Percentiles rank a stretch among this genome's conserved stretches.
Conservation (phyloP, 1,140 invertebrate genomes). For the Drosophila pandora region DNA sequence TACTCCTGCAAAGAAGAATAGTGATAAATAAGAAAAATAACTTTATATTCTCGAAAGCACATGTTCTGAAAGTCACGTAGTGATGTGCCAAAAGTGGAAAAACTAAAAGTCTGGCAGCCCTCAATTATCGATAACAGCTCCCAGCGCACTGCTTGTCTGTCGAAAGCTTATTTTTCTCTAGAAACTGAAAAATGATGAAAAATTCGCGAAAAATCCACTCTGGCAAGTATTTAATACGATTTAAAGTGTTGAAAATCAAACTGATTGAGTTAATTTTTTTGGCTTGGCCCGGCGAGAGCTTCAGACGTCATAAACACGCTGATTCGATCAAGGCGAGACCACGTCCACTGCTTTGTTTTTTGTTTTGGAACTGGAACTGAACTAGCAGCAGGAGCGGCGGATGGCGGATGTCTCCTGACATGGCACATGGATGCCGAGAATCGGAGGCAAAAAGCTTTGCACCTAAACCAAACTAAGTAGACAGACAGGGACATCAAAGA, state of each 20-base stretch:
- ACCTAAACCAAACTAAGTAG: constrained; percentile 44
- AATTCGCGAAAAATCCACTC: too few relatives aligned
- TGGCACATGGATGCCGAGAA: not conserved
- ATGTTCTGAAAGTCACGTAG: too few relatives aligned
- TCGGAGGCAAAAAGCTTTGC: constrained; percentile 32
- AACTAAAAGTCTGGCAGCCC: not conserved
- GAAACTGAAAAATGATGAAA: too few relatives aligned
- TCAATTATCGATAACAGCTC: not conserved
- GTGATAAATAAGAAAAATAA: too few relatives aligned
- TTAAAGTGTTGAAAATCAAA: not conserved
- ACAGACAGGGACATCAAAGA: constrained; percentile 11
- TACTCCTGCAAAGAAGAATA: not conserved
- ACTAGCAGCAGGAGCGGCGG: not conserved
- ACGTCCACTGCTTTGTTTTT: not conserved
- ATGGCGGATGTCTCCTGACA: not conserved
- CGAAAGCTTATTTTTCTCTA: not conserved
- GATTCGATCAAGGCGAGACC: constrained; percentile 12
- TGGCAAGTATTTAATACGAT: not conserved
- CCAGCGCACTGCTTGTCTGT: not conserved
- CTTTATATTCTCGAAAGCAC: not conserved
- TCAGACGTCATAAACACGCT: constrained; percentile 25
- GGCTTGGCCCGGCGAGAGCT: not conserved
- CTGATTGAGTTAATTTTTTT: not conserved
- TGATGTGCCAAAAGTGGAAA: not conserved
- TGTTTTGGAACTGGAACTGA: not conserved